Base-by-base conservation (phyloP, 2,113 vertebrate species). In the Taurulus bubalis region DNA sequence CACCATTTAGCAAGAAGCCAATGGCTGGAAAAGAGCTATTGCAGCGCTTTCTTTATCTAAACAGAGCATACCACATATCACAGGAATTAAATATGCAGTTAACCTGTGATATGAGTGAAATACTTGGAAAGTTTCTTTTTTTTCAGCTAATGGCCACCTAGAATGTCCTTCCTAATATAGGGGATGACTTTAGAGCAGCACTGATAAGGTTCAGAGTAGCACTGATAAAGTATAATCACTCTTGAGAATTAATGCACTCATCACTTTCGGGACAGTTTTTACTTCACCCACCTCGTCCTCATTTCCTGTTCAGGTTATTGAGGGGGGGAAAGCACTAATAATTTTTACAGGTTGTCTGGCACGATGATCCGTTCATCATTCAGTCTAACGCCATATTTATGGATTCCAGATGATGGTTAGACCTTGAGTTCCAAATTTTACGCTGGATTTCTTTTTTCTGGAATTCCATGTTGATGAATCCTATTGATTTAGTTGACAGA, bases 1-100 rank as follows among this genome's bases (percentile, higher is more conserved):
- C 64, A 63, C 22, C 68, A 82, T 78, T 80, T 74, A 77, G 58
- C 45, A 51, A 26, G 65, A 69, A 42, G 58, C 62, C 71, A 79
- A 47, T 40, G 14, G 28, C 38, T 56, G 8, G 42, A 34, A 81
- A 79, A n/a, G 51, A 34, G 32, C 26, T 26, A 47, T 45, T 45
- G 9, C 36, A 30, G 15, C 36, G 22, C 16, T 42, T 60, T 0
- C 5, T 47, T 77, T 42, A 11, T 69, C 22, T 58, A 20, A 3
- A 62, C 8, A 62, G 14, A 59, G 9, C n/a, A n/a, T n/a, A n/a
- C n/a, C 1, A 7, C 49, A 51, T 22, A n/a, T 3, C 7, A 28
- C 34, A 10, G 69, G 55, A 34, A 15, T 42, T 51, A 63, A 45
- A 45, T 60, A 3, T 62, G 64, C 62, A 60, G n/a, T 58, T 38